These are phyloP conservation scores for Xiphorhynchus elegans DNA, from an alignment of 2,113 vertebrate genomes.

Conservation along the genomic window DNA sequence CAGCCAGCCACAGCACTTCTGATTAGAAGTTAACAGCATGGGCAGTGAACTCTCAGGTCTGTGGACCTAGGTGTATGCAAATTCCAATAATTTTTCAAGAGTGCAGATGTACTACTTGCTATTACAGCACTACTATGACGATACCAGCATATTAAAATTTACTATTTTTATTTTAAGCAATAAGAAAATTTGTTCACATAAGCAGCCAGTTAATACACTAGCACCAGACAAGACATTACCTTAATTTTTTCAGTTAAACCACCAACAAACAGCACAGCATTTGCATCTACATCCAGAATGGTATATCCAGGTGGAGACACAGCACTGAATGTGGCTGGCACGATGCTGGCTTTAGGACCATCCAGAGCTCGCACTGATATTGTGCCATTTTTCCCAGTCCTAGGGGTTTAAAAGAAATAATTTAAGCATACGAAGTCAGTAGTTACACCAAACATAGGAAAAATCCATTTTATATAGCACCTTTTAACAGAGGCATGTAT, in stretches of 20 bases:
- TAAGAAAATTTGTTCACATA: neutral
- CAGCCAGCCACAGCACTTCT: neutral
- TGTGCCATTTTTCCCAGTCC: conserved; percentile 92
- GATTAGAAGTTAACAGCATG: neutral
- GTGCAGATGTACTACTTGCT: neutral
- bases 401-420: conserved; percentile 53
- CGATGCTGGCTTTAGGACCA: conserved; percentile 87
- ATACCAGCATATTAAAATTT: neutral
- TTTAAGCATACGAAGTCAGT: neutral
- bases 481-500: neutral
- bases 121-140: neutral
- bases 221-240: conserved; percentile 68
- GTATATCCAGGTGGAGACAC: conserved; percentile 87
- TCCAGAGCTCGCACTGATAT: conserved; percentile 91
- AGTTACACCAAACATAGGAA: neutral
- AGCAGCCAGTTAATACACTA: neutral
- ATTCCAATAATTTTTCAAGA: neutral
- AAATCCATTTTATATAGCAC: neutral
- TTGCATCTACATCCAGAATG: conserved; percentile 93
- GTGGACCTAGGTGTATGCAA: neutral
- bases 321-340: conserved; percentile 80
- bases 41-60: neutral
- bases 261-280: conserved; percentile 95
- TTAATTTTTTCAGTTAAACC: conserved; percentile 90
- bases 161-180: neutral